Base-by-base conservation (phyloP, 2,113 vertebrate genomes). In the Micromys minutus region DNA sequence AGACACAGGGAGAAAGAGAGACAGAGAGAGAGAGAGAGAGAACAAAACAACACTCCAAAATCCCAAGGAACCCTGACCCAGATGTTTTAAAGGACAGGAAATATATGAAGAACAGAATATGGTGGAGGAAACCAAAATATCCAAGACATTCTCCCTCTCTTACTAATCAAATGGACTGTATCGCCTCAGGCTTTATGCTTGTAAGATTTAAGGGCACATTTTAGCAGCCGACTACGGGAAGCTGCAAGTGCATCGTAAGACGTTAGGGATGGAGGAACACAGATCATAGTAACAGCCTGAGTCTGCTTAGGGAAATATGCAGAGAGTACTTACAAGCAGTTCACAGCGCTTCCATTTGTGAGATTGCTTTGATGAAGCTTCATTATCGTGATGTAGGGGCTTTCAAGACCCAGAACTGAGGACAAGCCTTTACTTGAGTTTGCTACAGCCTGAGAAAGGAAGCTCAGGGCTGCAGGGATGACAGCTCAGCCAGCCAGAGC, bases 161-260 rank as follows among this genome's bases (percentile, higher is more conserved):
- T 72, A 55, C 45, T 59, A 61, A 21, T 92, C 45, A 52, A 69
- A 42, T 39, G 55, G 67, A 90, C n/a, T 72, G 50, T 67, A 72
- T 5, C 86, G 5, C 69, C 36, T 52, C 67, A 71, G 91, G 45
- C 17, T 87, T 74, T 85, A 59, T 55, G 1, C 59, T 69, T 86
- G 9, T 17, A 90, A 92, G n/a, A 42, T 65, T 42, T 94, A 92
- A 94, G 52, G 81, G 42, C 36, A 69, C 63, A 65, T 52, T 90
- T 92, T 65, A 47, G 65, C 45, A 77, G 83, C 91, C 79, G 71
- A 63, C 47, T 57, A 11, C 69, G 19, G 74, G 63, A 92, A 88
- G 45, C n/a, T 80, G 63, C 90, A 89, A 90, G 47, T 19, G 3
- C 57, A 31, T 52, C 4, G 45, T 45, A 22, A 96, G 39, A 47